These are phyloP conservation scores for Apamea monoglypha DNA, from an alignment of 2,888 invertebrate species.

Conservation along the genomic window DNA sequence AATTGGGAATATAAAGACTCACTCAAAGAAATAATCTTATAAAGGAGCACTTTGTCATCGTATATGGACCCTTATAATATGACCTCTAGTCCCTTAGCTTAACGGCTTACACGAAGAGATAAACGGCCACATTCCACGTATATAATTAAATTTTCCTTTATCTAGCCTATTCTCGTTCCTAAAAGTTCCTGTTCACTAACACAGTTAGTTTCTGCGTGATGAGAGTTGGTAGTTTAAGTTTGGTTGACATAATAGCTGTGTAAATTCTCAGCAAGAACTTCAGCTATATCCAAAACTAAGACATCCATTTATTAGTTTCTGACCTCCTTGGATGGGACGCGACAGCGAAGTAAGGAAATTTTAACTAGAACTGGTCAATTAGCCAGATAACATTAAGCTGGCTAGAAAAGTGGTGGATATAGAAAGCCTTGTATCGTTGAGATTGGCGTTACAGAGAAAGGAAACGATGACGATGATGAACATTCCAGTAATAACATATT, in stretches of 20 bases:
- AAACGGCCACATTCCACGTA: constrained; percentile 2
- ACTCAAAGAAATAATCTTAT: constrained; percentile 8
- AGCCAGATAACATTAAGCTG: not conserved
- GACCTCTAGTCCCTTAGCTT: constrained; percentile 13
- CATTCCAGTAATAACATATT: constrained; percentile 25
- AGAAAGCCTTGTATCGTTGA: not conserved
- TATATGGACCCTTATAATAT: constrained; percentile 7
- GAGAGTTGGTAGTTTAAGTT: constrained; percentile 11
- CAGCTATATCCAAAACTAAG: not conserved
- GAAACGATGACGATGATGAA: not conserved
- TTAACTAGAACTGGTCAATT: not conserved
- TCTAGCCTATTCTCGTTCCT: not conserved
- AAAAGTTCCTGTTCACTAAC: not conserved
- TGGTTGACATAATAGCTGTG: not conserved
- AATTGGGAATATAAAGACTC: constrained; percentile 10
- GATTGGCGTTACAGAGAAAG: not conserved
- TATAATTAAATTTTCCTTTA: constrained; percentile 4
- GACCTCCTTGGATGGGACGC: no score
- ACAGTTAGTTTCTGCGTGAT: constrained; percentile 11
- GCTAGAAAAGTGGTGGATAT: not conserved
- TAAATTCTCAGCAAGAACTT: not conserved
- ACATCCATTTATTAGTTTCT: not conserved
- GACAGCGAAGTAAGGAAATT: not conserved
- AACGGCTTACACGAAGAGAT: constrained; percentile 14
- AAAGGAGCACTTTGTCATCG: constrained; percentile 5